These are phyloP conservation scores for Pyrocoelia pectoralis DNA, from an alignment of 2,888 invertebrate genomes.

Conservation along the genomic window DNA sequence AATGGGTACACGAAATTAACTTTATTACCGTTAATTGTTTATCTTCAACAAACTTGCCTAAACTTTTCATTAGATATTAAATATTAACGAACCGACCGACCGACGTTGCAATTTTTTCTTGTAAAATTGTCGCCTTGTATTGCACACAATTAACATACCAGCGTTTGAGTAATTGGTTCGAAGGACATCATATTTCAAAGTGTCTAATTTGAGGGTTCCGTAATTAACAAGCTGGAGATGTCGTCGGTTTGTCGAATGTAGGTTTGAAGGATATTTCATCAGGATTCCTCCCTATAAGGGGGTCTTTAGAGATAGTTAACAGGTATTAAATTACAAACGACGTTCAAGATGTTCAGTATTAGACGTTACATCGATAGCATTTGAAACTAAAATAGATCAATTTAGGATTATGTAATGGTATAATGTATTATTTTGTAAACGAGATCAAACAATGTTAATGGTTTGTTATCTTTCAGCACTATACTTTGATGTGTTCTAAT, in stretches of 20 bases:
- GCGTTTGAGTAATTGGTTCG: constrained; percentile 52
- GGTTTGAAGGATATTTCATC: constrained; percentile 34
- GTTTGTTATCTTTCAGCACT: too few species aligned
- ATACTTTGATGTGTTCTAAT: too few species aligned
- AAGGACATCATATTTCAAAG: constrained; percentile 56
- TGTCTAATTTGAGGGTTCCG: constrained; percentile 51
- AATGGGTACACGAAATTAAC: neutral
- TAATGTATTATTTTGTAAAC: too few species aligned
- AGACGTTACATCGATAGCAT: neutral
- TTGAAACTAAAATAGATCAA: too few species aligned
- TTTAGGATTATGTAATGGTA: too few species aligned
- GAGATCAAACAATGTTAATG: too few species aligned
- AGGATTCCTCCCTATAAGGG: constrained; percentile 23
- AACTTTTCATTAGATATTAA: neutral
- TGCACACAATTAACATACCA: constrained; percentile 52
- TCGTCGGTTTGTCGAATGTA: constrained; percentile 39
- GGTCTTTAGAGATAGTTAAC: constrained; percentile 32
- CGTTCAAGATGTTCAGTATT: constrained; percentile 27
- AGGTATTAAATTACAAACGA: constrained; percentile 36
- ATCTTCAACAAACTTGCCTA: neutral
- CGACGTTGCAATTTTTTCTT: constrained; percentile 12
- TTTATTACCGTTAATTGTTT: constrained; percentile 4
- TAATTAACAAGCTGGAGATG: constrained; percentile 49
- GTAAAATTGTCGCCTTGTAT: constrained; percentile 39
- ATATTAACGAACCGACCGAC: neutral